Percentiles rank a stretch among this genome's conserved stretches.
phyloP scores from a whole-genome alignment of 2,113 vertebrate genomes.

The Pipa parva region DNA sequence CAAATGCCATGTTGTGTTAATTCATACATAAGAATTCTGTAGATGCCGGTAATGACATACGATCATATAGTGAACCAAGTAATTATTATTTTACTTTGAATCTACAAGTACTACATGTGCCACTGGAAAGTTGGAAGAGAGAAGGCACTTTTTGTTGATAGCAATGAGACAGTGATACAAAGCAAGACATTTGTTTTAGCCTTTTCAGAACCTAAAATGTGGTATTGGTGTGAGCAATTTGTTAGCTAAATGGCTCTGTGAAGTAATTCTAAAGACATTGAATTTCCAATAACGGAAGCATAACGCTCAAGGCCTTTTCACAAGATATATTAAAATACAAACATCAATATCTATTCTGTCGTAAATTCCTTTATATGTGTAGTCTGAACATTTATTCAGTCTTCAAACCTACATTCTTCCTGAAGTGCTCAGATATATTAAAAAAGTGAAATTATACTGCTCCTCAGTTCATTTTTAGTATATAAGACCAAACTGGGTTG shows the following conservation, averaged over 20 bases:
- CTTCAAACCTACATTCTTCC: constrained; percentile 55
- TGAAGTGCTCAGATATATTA: constrained; percentile 64
- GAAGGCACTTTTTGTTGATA: neutral
- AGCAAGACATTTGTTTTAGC: neutral
- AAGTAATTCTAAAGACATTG: constrained; percentile 44
- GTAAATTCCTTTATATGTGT: constrained; percentile 62
- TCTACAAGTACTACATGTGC: too few relatives aligned
- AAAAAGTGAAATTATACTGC: constrained; percentile 67
- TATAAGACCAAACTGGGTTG: constrained; percentile 59
- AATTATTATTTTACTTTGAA: too few relatives aligned
- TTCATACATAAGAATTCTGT: too few relatives aligned
- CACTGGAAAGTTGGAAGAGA: too few relatives aligned
- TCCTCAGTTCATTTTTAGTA: constrained; percentile 65
- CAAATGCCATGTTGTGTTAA: too few relatives aligned
- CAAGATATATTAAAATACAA: constrained; percentile 65
- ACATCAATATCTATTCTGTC: constrained; percentile 60
- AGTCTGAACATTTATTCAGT: constrained; percentile 67
- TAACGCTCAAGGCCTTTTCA: constrained; percentile 49
- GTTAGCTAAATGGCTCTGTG: constrained; percentile 20
- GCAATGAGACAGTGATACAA: neutral
- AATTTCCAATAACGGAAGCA: constrained; percentile 54
- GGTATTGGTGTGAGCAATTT: constrained; percentile 19
- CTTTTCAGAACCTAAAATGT: constrained; percentile 19
- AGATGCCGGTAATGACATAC: too few relatives aligned
- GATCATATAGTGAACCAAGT: too few relatives aligned